These are phyloP conservation scores for Stigmatopora nigra DNA, from an alignment of 2,113 vertebrate species.

Conservation along the genomic window DNA sequence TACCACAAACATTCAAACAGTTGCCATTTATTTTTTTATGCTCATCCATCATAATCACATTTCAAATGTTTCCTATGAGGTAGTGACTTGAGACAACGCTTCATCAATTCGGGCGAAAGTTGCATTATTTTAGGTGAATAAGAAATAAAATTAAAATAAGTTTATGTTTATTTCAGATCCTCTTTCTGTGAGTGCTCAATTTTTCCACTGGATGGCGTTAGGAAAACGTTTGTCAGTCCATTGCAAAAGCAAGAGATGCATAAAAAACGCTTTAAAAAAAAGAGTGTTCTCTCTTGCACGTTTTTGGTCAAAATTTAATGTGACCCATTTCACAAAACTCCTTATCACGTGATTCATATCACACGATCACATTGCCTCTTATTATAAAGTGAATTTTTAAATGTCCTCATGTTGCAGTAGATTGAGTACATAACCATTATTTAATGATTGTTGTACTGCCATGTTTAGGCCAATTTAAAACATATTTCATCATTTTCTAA, in stretches of 20 bases:
- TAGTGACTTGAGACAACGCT: background rate
- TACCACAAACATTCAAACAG: background rate
- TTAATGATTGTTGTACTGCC: no score
- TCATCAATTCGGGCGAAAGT: background rate
- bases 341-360: no score
- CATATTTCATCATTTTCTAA: no score
- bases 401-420: no score
- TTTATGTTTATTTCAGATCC: background rate
- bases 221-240: slow-evolving; percentile 3
- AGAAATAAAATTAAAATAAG: background rate
- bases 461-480: no score
- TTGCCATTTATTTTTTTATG: background rate
- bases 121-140: background rate
- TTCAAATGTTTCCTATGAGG: background rate
- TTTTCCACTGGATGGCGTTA: slow-evolving; percentile 40
- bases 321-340: no score
- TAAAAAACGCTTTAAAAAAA: no score
- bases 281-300: background rate
- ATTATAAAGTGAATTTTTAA: no score
- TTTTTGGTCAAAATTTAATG: background rate
- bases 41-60: background rate
- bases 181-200: background rate
- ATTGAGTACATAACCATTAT: no score
- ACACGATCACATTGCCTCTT: no score
- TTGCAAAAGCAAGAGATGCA: background rate